Evolutionary conservation across 2,888 invertebrate genomes (phyloP).

Genomic region (Morpho helenor): DNA sequence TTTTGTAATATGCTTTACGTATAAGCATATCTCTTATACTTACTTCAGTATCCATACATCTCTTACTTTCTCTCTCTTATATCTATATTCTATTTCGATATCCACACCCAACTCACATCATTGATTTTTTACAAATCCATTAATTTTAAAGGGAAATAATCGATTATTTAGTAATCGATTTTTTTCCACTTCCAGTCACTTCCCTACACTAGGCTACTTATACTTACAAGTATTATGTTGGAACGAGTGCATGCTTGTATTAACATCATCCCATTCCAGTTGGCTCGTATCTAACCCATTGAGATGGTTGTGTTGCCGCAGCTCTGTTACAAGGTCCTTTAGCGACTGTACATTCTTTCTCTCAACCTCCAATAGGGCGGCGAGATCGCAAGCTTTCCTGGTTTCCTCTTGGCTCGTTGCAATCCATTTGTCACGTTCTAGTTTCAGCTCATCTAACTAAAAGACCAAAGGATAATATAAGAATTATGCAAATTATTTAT

Average conservation of each 20-base stretch:
- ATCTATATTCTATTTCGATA: too few relatives aligned
- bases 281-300: slow-evolving; percentile 55
- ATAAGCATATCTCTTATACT: too few relatives aligned
- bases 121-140: too few relatives aligned
- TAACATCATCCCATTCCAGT: slow-evolving; percentile 64
- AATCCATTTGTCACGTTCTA: slow-evolving; percentile 60
- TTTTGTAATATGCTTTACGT: too few relatives aligned
- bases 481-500: too few relatives aligned
- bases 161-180: too few relatives aligned
- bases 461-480: slow-evolving; percentile 20
- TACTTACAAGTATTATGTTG: slow-evolving; percentile 59
- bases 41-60: too few relatives aligned
- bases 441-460: slow-evolving; percentile 70
- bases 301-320: slow-evolving; percentile 52
- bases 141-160: too few relatives aligned
- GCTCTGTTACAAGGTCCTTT: slow-evolving; percentile 52
- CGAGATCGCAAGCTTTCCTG: slow-evolving; percentile 39
- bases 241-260: slow-evolving; percentile 51
- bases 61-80: too few relatives aligned
- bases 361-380: slow-evolving; percentile 54
- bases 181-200: too few relatives aligned
- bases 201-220: too few relatives aligned
- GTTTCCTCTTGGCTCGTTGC: slow-evolving; percentile 49
- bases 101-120: too few relatives aligned
- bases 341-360: slow-evolving; percentile 42